These are phyloP conservation scores for Hyperoplus immaculatus DNA, from an alignment of 2,797 vertebrate genomes.

Conservation along the genomic window DNA sequence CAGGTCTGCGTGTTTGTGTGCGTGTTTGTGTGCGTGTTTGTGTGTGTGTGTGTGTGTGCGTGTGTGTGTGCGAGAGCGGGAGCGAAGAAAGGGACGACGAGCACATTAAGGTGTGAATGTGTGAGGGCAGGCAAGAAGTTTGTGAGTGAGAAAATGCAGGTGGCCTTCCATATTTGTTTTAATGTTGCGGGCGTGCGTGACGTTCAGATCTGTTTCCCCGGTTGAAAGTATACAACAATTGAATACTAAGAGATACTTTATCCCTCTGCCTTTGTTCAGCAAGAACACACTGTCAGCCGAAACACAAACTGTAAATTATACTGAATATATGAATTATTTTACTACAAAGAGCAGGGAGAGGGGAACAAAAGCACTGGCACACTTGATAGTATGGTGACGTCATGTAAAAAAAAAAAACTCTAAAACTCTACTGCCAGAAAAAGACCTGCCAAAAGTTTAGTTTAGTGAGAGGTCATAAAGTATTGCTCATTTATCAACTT, in stretches of 20 bases:
- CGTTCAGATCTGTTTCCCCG: no score
- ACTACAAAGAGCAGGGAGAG: no score
- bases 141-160: conserved; percentile 18
- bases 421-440: background rate
- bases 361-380: no score
- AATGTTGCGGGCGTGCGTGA: conserved; percentile 4
- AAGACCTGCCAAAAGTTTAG: background rate
- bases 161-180: conserved; percentile 20
- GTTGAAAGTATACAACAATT: no score
- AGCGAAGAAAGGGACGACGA: conserved; percentile 6
- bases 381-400: background rate
- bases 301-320: background rate
- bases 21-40: background rate
- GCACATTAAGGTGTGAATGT: conserved; percentile 33
- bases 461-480: background rate
- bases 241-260: no score
- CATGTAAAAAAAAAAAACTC: background rate
- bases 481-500: background rate
- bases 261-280: background rate
- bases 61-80: conserved; percentile 2
- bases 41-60: background rate
- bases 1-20: conserved; percentile 31
- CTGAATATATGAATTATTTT: background rate
- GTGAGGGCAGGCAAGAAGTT: conserved; percentile 34
- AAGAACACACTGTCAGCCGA: background rate